Evolutionary conservation across 2,797 vertebrate species (phyloP).

Genomic region (Etheostoma perlongum): DNA sequence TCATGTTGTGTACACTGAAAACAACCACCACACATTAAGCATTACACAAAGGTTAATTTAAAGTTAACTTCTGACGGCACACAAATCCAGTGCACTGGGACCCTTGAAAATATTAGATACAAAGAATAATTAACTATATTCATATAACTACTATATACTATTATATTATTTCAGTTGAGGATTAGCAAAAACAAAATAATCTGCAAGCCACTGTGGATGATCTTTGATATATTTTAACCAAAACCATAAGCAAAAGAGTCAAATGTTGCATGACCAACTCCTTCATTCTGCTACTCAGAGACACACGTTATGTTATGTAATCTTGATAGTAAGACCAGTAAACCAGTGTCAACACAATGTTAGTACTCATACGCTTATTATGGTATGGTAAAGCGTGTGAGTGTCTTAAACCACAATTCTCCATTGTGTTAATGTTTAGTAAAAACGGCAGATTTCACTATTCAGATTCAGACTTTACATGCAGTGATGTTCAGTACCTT

Average conservation of each 20-base stretch:
- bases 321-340: not conserved
- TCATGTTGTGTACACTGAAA: not conserved
- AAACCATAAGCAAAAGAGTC: not conserved
- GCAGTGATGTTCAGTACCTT: not conserved
- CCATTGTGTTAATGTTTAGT: slow-evolving; percentile 1
- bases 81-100: not conserved
- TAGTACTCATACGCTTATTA: not conserved
- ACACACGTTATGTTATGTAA: not conserved
- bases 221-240: not conserved
- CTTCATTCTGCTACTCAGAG: not conserved
- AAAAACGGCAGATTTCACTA: slow-evolving; percentile 13
- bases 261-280: not conserved
- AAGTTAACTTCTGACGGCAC: not conserved
- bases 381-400: not conserved
- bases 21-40: not conserved
- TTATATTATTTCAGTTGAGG: not conserved
- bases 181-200: not conserved
- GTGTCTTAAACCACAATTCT: not conserved
- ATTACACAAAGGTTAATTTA: not conserved
- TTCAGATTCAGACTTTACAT: not conserved
- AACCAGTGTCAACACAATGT: not conserved
- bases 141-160: too few relatives aligned
- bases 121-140: not conserved
- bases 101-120: not conserved
- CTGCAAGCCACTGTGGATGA: not conserved